These are phyloP conservation scores for Stenchaetothrips biformis DNA, from an alignment of 2,888 invertebrate species.

Conservation along the genomic window DNA sequence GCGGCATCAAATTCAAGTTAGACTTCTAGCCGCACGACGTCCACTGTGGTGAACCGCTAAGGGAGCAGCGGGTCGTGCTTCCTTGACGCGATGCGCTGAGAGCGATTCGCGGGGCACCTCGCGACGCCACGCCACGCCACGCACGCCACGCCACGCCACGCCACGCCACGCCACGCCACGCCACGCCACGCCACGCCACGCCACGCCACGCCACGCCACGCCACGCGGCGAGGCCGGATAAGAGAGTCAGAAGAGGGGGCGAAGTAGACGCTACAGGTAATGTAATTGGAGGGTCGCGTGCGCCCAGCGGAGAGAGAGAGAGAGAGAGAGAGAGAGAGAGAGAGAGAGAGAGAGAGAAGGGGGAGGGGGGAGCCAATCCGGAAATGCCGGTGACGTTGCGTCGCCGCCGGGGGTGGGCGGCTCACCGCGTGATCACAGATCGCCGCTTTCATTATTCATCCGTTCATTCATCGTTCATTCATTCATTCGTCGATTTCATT, in stretches of 20 bases:
- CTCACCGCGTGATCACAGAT: neutral
- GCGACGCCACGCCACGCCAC: neutral
- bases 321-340: neutral
- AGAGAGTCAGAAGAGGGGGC: neutral
- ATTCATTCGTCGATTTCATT: too few relatives aligned
- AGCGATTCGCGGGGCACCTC: too few relatives aligned
- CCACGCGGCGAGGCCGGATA: neutral
- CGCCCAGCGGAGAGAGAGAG: neutral
- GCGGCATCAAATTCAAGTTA: too few relatives aligned
- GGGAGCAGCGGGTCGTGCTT: too few relatives aligned
- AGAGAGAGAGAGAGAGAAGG: neutral
- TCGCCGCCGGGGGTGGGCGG: neutral
- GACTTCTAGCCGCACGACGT: too few relatives aligned
- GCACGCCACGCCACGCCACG: neutral
- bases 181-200: neutral
- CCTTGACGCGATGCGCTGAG: too few relatives aligned
- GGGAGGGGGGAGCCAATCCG: neutral
- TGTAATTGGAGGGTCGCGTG: too few relatives aligned
- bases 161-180: neutral
- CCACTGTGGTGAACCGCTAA: too few relatives aligned
- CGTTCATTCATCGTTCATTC: too few relatives aligned
- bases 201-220: neutral
- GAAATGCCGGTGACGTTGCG: too few relatives aligned
- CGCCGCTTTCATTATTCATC: neutral
- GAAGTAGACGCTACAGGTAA: too few relatives aligned